Conservation (phyloP, 2,797 vertebrate genomes). For the Poecilia wingei region DNA sequence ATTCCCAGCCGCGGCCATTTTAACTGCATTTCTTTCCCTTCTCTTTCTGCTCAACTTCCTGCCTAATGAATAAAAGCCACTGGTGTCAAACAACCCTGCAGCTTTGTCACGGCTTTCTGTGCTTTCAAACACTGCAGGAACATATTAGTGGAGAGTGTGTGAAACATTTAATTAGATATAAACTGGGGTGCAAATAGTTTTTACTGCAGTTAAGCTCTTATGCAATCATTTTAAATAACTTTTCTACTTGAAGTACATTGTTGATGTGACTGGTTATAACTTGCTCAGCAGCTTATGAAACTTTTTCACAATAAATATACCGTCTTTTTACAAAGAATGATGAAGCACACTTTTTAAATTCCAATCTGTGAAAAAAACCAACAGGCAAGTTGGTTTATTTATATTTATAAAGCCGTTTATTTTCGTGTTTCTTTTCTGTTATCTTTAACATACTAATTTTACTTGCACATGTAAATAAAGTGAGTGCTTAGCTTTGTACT, state of each 20-base stretch:
- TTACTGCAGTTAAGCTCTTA: not conserved
- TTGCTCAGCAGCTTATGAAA: not conserved
- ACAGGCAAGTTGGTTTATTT: too few relatives aligned
- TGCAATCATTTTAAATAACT: not conserved
- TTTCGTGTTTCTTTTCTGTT: not conserved
- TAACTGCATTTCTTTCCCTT: not conserved
- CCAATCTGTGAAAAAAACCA: not conserved
- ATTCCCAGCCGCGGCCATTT: not conserved
- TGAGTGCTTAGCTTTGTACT: not conserved
- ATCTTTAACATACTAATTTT: not conserved
- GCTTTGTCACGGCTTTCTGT: not conserved
- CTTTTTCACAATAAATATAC: not conserved
- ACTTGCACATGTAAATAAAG: not conserved
- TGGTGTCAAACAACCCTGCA: not conserved
- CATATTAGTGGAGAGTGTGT: not conserved
- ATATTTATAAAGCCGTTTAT: too few relatives aligned
- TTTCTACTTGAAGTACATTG: not conserved
- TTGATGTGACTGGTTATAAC: not conserved
- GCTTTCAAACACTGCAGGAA: not conserved
- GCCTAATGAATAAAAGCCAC: not conserved
- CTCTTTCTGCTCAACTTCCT: not conserved
- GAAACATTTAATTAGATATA: not conserved
- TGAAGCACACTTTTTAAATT: not conserved
- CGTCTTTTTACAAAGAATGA: not conserved
- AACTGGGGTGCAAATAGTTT: not conserved